Percentiles rank a stretch among this genome's conserved stretches.
Evolutionary conservation across 1,140 invertebrate genomes (phyloP).

Genomic region (Eumeta japonica): DNA sequence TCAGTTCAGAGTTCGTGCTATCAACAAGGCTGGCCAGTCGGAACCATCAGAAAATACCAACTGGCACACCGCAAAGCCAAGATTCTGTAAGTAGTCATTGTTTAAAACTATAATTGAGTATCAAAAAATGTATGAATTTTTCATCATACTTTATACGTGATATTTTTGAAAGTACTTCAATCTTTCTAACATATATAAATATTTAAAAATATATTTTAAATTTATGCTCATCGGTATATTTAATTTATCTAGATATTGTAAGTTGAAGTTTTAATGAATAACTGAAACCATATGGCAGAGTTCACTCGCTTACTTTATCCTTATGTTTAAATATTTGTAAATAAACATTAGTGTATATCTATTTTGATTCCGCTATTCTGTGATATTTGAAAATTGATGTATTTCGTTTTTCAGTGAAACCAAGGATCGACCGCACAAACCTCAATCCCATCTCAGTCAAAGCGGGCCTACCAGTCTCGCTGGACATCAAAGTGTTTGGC

Average conservation of each 20-base stretch:
- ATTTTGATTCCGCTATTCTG: background rate
- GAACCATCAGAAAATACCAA: slow-evolving; percentile 93
- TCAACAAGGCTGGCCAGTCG: slow-evolving; percentile 94
- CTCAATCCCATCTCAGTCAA: slow-evolving; percentile 82
- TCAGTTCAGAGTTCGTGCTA: slow-evolving; percentile 90
- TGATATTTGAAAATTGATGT: background rate
- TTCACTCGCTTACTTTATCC: too few species aligned
- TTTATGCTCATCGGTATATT: too few species aligned
- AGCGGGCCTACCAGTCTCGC: slow-evolving; percentile 84
- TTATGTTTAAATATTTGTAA: background rate
- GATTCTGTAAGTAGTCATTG: slow-evolving; percentile 71
- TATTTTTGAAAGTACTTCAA: too few species aligned
- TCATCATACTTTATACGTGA: too few species aligned
- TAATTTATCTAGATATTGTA: too few species aligned
- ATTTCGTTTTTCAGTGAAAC: slow-evolving; percentile 70
- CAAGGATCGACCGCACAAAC: slow-evolving; percentile 89
- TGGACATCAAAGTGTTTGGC: slow-evolving; percentile 91
- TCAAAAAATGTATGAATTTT: background rate
- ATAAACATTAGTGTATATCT: background rate
- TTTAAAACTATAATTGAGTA: background rate
- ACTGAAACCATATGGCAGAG: too few species aligned
- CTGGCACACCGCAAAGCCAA: slow-evolving; percentile 92
- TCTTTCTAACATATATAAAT: too few species aligned
- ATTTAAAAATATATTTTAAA: too few species aligned
- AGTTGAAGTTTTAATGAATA: too few species aligned